Base-by-base conservation (phyloP, 2,797 vertebrate genomes). In the Florisuga fusca region DNA sequence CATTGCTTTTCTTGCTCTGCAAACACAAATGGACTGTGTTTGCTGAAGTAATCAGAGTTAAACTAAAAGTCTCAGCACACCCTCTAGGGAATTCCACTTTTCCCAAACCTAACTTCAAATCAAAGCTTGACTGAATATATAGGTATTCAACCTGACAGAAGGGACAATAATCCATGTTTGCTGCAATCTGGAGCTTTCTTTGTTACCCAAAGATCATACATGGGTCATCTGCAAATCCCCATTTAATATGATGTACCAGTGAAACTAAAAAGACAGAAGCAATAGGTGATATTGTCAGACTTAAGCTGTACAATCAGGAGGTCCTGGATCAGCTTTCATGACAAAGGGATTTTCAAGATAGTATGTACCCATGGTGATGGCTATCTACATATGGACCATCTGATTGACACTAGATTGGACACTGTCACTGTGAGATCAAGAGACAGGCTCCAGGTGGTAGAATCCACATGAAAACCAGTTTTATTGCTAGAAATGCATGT, bases 21-120 rank as follows among this genome's bases (percentile, higher is more conserved):
- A 90, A 94, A 94, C 63, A 62, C 23, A 86, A 93, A 88, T 59
- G 50, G 48, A 58, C 19, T 55, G 21, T 63, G 72, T 82, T 93
- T 79, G 41, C 55, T 79, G 68, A 72, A 86, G 71, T 69, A 87
- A 95, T 69, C 62, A 53, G 73, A 27, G 31, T 72, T 90, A 75
- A 87, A 86, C 75, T 57, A 69, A 84, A 95, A 94, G 72, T 72
- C 82, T 80, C 17, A 5, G 43, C 41, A 74, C 36, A 83, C 4
- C 12, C 75, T 71, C 67, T n/a, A 69, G 57, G 66, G 67, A 91
- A 83, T 91, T 83, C 72, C 76, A 33, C 43, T 75, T 45, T 83
- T 81, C 26, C 36, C 58, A 78, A 85, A 72, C 11, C 20, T 62
- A 25, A 66, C n/a, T 51, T 77, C 67, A 76, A 63, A 50, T 27